Evolutionary conservation across 2,113 vertebrate species (phyloP).

Genomic region (Nymphicus hollandicus): DNA sequence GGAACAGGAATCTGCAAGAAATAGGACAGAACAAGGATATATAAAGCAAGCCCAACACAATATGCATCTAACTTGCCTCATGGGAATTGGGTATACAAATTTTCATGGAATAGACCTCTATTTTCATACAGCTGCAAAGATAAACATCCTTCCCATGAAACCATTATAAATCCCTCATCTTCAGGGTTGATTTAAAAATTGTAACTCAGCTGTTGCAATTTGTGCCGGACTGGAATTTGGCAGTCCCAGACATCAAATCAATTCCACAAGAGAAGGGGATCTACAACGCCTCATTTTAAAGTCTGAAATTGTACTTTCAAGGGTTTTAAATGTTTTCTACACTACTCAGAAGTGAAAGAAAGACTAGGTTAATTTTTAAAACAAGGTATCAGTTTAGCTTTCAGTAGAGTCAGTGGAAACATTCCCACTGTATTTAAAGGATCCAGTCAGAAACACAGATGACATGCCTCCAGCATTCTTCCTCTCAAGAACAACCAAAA

Average conservation of each 20-base stretch:
- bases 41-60: background rate
- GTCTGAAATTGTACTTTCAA: constrained; percentile 42
- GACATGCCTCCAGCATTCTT: background rate
- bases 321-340: constrained; percentile 4
- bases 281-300: constrained; percentile 1
- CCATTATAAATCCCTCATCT: constrained; percentile 45
- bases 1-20: background rate
- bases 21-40: background rate
- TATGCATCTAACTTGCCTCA: background rate
- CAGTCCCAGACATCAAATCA: constrained; percentile 34
- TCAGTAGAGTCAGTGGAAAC: background rate
- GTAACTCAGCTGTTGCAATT: constrained; percentile 62
- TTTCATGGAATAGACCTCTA: background rate
- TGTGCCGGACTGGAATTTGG: constrained; percentile 51
- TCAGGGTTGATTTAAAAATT: constrained; percentile 61
- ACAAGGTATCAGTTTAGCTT: background rate
- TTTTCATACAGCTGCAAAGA: constrained; percentile 59
- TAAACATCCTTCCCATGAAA: constrained; percentile 59
- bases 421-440: background rate
- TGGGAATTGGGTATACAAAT: background rate
- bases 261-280: constrained; percentile 46
- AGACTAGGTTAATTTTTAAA: background rate
- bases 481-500: background rate
- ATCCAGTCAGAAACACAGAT: background rate
- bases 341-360: background rate